These are phyloP conservation scores for Alouatta palliata DNA, from an alignment of 2,113 vertebrate genomes.

Conservation along the genomic window DNA sequence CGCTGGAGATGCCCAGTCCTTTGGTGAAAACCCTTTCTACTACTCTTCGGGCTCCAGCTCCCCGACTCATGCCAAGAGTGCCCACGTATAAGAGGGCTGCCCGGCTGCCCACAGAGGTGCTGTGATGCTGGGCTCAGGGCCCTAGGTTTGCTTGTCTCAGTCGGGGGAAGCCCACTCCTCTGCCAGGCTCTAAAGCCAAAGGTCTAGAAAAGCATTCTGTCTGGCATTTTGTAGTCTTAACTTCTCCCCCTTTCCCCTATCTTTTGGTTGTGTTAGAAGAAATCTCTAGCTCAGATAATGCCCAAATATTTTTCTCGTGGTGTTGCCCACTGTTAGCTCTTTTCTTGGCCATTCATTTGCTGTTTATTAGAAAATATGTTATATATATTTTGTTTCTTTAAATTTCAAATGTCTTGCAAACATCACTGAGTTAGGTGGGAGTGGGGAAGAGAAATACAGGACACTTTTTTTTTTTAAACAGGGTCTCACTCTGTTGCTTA, in stretches of 20 bases:
- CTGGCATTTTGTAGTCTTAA: slow-evolving; percentile 73
- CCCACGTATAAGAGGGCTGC: slow-evolving; percentile 86
- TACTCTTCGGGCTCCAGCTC: slow-evolving; percentile 91
- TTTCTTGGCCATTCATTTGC: slow-evolving; percentile 33
- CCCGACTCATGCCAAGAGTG: slow-evolving; percentile 94
- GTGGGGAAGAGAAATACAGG: slow-evolving; percentile 68
- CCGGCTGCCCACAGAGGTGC: slow-evolving; percentile 60
- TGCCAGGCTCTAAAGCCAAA: slow-evolving; percentile 73
- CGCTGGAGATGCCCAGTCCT: slow-evolving; percentile 84
- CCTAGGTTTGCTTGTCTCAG: slow-evolving; percentile 58
- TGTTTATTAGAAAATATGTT: slow-evolving; percentile 16
- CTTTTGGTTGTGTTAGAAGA: slow-evolving; percentile 74
- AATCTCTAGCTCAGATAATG: slow-evolving; percentile 69
- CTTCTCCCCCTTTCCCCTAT: neutral
- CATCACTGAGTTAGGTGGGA: slow-evolving; percentile 45
- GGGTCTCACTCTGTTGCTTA: too few relatives aligned
- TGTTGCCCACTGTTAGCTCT: neutral
- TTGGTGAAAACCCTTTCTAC: slow-evolving; percentile 94
- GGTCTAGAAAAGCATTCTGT: slow-evolving; percentile 74
- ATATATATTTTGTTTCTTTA: slow-evolving; percentile 29
- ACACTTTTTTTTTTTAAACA: slow-evolving; percentile 49
- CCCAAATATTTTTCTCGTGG: neutral
- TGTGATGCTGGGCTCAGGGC: slow-evolving; percentile 67
- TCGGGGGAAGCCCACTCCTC: neutral
- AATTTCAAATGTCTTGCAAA: slow-evolving; percentile 65